Conservation (phyloP, 2,888 invertebrate species). For the Gisinianus flammeolus region DNA sequence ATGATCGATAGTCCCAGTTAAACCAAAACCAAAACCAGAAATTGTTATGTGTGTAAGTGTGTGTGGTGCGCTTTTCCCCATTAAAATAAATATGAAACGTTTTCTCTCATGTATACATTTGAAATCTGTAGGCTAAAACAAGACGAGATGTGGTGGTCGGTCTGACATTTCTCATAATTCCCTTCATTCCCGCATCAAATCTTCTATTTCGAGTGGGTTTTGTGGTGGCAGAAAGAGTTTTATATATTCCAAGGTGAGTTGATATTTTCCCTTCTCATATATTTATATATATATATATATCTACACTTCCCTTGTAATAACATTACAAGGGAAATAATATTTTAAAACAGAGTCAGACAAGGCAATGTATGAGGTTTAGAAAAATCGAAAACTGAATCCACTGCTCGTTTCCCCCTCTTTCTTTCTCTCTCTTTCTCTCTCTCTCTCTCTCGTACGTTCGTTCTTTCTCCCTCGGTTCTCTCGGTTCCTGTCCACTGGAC, state of each 20-base stretch:
- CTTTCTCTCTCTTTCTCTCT: not conserved
- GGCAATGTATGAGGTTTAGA: not conserved
- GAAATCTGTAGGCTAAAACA: slow-evolving; percentile 44
- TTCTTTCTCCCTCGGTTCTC: not conserved
- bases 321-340: not conserved
- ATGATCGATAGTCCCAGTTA: too few species aligned
- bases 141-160: slow-evolving; percentile 67
- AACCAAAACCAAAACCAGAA: too few species aligned
- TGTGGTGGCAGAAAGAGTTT: slow-evolving; percentile 83
- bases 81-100: too few species aligned
- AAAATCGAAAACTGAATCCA: not conserved
- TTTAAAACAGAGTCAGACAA: not conserved
- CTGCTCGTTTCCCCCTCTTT: not conserved
- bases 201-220: slow-evolving; percentile 80
- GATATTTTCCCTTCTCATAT: slow-evolving; percentile 42
- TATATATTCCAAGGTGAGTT: slow-evolving; percentile 82
- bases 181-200: slow-evolving; percentile 87
- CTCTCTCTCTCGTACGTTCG: slow-evolving; percentile 9
- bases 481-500: not conserved
- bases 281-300: not conserved
- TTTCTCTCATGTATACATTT: too few species aligned
- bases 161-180: slow-evolving; percentile 75
- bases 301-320: not conserved
- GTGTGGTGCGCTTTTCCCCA: too few species aligned
- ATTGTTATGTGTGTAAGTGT: too few species aligned